Evolutionary conservation across 2,888 invertebrate species (phyloP), one percentile per base, ranked within the genome.

Genomic region (Melanargia galathea): DNA sequence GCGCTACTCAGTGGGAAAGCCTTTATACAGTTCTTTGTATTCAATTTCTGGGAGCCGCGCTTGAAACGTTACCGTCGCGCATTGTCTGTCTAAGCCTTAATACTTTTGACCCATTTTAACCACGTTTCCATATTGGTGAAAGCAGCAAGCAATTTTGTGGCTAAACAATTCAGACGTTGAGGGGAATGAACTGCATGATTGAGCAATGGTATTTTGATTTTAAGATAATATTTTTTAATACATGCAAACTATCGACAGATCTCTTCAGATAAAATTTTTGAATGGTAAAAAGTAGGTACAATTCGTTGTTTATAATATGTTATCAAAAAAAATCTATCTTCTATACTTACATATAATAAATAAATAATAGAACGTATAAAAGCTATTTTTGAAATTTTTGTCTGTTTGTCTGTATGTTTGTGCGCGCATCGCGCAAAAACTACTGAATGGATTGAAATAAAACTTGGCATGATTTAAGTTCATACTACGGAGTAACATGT

Each of bases 21-120:
- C 2, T 18, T 18, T 18, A 18, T 40, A 18, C 18, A 43, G 43
- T 13, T 13, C 35, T 11, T 35, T 35, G n/a, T n/a, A 3, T 16
- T n/a, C 7, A 2, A 40, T 40, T 40, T 16, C 40, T 2, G 2
- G 16, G 40, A n/a, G 6, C 38, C 38, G n/a, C 38, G 38, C 5
- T n/a, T n/a, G 4, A 11, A 2, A 38, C 16, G 6, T 38, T 38
- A 6, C 40, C 40, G 1, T 43, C 1, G 16, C 43, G 43, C 43
- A 16, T 43, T 10, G 43, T 2, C 8, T 43, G 8, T 18, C 43
- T 7, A 43, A 43, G 18, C 18, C 43, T 43, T 43, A 82, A 81
- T 83, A 83, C 82, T 82, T 84, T 79, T 84, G 84, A 87, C 83
- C 84, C 78, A 84, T 77, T 84, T 87, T 20, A 43, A 30, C 45